Percentiles rank a stretch among this genome's conserved stretches.
phyloP scores from a whole-genome alignment of 2,797 vertebrate genomes.

The Hypotaenidia philippensis region DNA sequence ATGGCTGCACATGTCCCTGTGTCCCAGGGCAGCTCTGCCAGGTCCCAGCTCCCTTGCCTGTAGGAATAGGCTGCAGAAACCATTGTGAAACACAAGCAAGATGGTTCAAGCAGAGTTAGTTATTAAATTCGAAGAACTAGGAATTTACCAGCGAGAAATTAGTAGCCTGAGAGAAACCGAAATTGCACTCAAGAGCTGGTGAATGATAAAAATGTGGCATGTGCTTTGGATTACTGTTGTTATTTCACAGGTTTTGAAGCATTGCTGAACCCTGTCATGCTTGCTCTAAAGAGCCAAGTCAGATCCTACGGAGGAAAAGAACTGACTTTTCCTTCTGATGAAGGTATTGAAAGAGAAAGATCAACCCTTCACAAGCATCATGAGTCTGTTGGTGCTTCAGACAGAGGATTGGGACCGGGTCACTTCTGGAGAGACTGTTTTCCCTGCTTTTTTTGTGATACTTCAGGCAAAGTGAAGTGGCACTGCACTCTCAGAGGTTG shows the following conservation, averaged over 20 bases:
- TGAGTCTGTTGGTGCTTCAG: neutral
- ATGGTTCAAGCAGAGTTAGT: neutral
- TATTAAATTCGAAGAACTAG: neutral
- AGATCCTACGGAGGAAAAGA: neutral
- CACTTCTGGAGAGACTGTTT: slow-evolving; percentile 8
- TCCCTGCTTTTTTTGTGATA: slow-evolving; percentile 4
- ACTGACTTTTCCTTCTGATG: slow-evolving; percentile 22
- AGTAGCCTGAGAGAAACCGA: slow-evolving; percentile 22
- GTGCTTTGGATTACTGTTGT: slow-evolving; percentile 53
- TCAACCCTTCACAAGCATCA: neutral
- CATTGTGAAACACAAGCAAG: neutral
- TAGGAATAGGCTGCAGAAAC: neutral
- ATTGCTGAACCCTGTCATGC: slow-evolving; percentile 48
- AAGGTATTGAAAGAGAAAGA: neutral
- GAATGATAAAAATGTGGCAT: slow-evolving; percentile 29
- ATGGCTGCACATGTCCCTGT: neutral
- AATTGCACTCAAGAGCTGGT: slow-evolving; percentile 23
- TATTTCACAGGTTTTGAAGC: slow-evolving; percentile 65
- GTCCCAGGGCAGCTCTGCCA: neutral
- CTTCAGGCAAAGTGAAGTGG: slow-evolving; percentile 13
- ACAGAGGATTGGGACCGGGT: neutral
- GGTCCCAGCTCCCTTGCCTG: neutral
- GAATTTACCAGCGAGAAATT: neutral
- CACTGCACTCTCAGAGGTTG: slow-evolving; percentile 31
- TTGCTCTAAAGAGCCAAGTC: slow-evolving; percentile 33